Evolutionary conservation across 2,113 vertebrate genomes (phyloP).

Genomic region (Indicator indicator): DNA sequence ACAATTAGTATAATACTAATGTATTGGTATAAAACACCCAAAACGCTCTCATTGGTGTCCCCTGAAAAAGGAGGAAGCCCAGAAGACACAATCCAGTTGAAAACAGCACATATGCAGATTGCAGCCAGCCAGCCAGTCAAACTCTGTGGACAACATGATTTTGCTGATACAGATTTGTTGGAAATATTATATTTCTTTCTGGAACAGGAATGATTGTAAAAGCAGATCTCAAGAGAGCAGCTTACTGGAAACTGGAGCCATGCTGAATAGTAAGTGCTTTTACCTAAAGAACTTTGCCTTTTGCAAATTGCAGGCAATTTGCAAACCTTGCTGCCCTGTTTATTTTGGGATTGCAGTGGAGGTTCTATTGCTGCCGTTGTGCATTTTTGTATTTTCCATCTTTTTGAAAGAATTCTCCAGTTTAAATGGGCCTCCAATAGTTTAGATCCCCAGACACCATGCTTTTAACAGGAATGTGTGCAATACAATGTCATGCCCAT

Average conservation of each 20-base stretch:
- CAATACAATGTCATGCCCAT: neutral
- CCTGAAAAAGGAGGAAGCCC: neutral
- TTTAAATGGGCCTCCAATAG: neutral
- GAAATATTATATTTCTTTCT: constrained; percentile 6
- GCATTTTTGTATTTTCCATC: neutral
- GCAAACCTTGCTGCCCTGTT: neutral
- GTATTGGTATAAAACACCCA: neutral
- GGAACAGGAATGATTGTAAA: constrained; percentile 32
- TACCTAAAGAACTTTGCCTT: constrained; percentile 31
- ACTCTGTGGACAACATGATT: neutral
- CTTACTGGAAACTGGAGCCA: constrained; percentile 30
- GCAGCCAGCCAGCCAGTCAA: neutral
- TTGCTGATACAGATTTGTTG: constrained; percentile 8
- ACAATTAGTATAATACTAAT: no score
- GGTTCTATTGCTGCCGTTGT: neutral
- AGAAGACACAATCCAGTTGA: neutral
- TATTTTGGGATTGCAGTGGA: constrained; percentile 10
- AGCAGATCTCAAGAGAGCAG: neutral
- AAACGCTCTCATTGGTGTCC: neutral
- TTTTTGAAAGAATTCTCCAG: neutral
- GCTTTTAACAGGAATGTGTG: neutral
- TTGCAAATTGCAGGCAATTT: constrained; percentile 20
- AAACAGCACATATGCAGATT: neutral
- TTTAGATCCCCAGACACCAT: neutral
- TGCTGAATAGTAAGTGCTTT: constrained; percentile 1